Evolutionary conservation across 2,113 vertebrate species (phyloP), one percentile per base, ranked within the genome.

Genomic region (Numida meleagris): DNA sequence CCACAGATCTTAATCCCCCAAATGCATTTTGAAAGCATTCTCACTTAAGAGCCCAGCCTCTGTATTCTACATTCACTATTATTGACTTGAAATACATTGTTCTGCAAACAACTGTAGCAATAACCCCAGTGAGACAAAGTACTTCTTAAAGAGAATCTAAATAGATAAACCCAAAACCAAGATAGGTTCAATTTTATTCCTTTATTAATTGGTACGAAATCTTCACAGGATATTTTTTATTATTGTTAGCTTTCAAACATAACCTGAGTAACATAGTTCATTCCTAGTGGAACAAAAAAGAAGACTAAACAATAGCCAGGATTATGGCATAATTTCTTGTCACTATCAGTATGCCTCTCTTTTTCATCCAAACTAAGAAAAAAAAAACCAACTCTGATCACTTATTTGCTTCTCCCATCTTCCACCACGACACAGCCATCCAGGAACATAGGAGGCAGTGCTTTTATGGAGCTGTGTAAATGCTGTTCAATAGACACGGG

Each of bases 121-220:
- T 59, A 80, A 90, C 31, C 38, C 65, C 42, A 48, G 29, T 67
- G 31, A 74, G 33, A 40, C 36, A 33, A 90, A 81, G 12, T 16
- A 62, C 66, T 77, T 34, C 80, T 77, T 23, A 91, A 82, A 70
- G 86, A 12, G 19, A 80, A 86, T 42, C n/a, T 74, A 86, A 92
- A 81, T 3, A 51, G 17, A 43, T 33, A n/a, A 31, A 63, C 58
- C 71, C 51, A 27, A 48, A 66, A 34, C 3, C 33, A 68, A 61
- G 61, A 4, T 2, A 71, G 89, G 71, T n/a, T 63, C 29, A 0
- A 23, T 24, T 82, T 80, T 45, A 67, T 79, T 90, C 70, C 19
- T 34, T 75, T 82, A 65, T 53, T 89, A 5, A 10, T 80, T 84
- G 48, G 7, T 81, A 50, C 9, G 8, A 46, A 63, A 43, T 4